A percentile compares a stretch with the other conserved stretches of the same genome.
These are phyloP conservation scores for Carassius carassius DNA, from an alignment of 2,113 vertebrate genomes.

Conservation along the genomic window DNA sequence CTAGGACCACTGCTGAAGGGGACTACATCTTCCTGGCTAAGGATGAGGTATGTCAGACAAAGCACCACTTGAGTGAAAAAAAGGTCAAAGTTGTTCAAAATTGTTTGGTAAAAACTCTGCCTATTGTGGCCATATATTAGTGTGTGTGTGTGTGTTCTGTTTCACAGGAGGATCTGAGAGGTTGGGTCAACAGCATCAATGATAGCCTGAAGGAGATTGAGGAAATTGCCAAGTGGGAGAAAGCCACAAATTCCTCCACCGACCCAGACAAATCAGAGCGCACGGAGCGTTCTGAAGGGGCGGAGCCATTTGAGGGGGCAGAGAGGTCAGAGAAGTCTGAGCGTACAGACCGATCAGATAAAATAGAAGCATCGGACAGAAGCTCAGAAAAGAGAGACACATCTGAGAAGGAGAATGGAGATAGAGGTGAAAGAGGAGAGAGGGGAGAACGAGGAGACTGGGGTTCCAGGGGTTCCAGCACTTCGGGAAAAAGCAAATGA, in stretches of 20 bases:
- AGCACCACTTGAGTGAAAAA: not conserved
- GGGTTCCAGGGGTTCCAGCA: conserved; percentile 78
- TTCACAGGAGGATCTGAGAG: conserved; percentile 73
- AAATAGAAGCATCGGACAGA: conserved; percentile 74
- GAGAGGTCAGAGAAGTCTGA: conserved; percentile 62
- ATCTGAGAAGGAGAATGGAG: conserved; percentile 66
- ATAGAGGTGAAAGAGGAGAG: conserved; percentile 65
- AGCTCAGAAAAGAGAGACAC: conserved; percentile 78
- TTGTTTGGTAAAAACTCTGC: not conserved
- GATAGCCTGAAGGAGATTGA: conserved; percentile 70
- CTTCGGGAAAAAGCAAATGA: conserved; percentile 80
- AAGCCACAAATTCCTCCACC: conserved; percentile 73
- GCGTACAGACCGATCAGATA: conserved; percentile 72
- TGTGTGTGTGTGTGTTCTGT: conserved; percentile 22
- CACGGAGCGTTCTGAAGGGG: conserved; percentile 77
- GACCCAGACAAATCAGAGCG: conserved; percentile 76
- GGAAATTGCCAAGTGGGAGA: conserved; percentile 73
- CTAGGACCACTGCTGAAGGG: conserved; percentile 84
- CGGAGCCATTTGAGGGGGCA: conserved; percentile 69
- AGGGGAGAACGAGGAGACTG: conserved; percentile 67
- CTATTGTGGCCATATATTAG: not conserved
- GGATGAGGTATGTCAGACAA: conserved; percentile 84
- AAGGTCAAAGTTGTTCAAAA: not conserved
- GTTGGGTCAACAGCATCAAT: conserved; percentile 75
- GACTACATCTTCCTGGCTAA: conserved; percentile 92